Conservation (phyloP, 2,888 invertebrate species). For the Andricus curvator region DNA sequence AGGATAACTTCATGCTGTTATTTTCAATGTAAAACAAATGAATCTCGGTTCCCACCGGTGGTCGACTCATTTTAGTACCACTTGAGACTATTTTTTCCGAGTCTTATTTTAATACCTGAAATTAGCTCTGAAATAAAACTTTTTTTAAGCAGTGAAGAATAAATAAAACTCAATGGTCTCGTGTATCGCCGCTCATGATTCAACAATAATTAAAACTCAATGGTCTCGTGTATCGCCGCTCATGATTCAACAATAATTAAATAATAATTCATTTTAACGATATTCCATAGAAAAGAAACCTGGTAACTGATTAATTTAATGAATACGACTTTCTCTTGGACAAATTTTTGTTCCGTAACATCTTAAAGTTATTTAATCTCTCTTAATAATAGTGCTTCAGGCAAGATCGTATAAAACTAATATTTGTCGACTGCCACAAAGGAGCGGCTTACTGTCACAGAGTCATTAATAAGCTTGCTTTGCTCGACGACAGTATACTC, state of each 20-base stretch:
- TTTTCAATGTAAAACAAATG: too few species aligned
- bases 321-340: background rate
- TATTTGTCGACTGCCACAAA: constrained; percentile 2
- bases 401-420: background rate
- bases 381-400: background rate
- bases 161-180: too few species aligned
- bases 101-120: too few species aligned
- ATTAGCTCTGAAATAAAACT: too few species aligned
- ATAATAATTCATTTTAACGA: background rate
- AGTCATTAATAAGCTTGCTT: constrained; percentile 2
- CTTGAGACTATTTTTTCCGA: too few species aligned
- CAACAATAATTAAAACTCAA: background rate
- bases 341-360: background rate
- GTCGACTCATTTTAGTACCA: too few species aligned
- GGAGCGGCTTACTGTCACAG: constrained; percentile 4
- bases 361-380: background rate
- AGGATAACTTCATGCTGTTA: too few species aligned
- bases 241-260: background rate
- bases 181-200: too few species aligned
- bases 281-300: background rate
- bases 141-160: too few species aligned
- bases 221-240: too few species aligned
- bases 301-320: background rate
- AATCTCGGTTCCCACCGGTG: too few species aligned
- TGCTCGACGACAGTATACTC: background rate